Base-by-base conservation (phyloP, 2,888 invertebrate genomes). In the Drosophila differens region DNA sequence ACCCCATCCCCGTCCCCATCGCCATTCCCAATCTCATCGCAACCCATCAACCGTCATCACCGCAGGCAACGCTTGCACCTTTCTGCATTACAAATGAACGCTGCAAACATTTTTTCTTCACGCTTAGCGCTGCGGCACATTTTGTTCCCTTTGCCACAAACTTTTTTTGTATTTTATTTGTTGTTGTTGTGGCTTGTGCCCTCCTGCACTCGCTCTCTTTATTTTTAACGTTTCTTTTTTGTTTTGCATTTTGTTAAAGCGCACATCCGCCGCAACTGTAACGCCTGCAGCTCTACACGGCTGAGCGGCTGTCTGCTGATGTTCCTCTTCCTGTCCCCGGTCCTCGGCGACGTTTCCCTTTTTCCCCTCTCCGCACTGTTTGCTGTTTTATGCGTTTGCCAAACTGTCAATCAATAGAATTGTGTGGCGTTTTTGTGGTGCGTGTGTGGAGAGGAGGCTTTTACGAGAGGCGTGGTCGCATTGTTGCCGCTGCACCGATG, bases 391-490 rank as follows among this genome's bases (percentile, higher is more conserved):
- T 79, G 84, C 85, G 89, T 89, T 89, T 89, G 81, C 86, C 86
- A 88, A 88, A 86, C 88, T 88, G 88, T 90, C 88, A 88, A 88
- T 88, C 88, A 88, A 84, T 89, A 86, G 85, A 90, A 86, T 88
- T 85, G 81, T 78, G 77, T 72, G 72, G 74, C 51, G 47, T 75
- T 66, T 67, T 55, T 66, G 33, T 66, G 49, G 30, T 61, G 61
- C 44, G 64, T 60, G 72, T 63, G 51, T 65, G 53, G 39, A 52
- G 60, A 37, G 32, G 10, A 55, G 61, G 35, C 49, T 67, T 57
- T 77, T 62, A 58, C 33, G 65, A 61, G 47, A 61, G 52, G 44
- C 58, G 33, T 66, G 67, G 33, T n/a, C 39, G 65, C 37, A 59
- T 72, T 74, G 73, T 73, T 58, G 63, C 52, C 55, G 54, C 39